Percentiles rank a stretch among this genome's conserved stretches.
Evolutionary conservation across 2,797 vertebrate species (phyloP).

Genomic region (Anguilla anguilla): DNA sequence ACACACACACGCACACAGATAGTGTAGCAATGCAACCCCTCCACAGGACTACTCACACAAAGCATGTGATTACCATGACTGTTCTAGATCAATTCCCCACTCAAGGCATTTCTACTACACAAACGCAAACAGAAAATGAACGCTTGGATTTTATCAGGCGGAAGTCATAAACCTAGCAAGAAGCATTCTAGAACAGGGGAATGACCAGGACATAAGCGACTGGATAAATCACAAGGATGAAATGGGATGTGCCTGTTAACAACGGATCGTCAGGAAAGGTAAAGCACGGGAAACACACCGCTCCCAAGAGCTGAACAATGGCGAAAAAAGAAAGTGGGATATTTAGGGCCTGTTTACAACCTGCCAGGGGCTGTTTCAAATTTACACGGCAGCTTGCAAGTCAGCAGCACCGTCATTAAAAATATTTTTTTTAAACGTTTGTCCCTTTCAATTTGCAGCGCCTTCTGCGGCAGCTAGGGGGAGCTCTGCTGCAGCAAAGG

Average conservation of each 20-base stretch:
- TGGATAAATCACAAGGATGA: neutral
- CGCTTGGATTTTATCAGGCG: neutral
- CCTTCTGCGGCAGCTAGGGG: constrained; percentile 23
- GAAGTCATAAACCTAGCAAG: neutral
- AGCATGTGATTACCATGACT: neutral
- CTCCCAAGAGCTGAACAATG: neutral
- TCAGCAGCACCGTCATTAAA: constrained; percentile 6
- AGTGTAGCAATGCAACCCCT: neutral
- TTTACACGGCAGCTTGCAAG: neutral
- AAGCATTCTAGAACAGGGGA: neutral
- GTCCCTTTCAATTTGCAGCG: neutral
- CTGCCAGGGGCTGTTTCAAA: neutral
- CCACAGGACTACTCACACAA: neutral
- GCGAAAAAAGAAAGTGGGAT: neutral
- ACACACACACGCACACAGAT: neutral
- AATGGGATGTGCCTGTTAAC: neutral
- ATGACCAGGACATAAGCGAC: neutral
- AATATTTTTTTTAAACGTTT: neutral
- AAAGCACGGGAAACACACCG: neutral
- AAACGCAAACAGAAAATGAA: neutral
- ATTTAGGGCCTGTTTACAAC: constrained; percentile 12
- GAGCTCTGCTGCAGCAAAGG: constrained; percentile 8
- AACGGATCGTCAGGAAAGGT: neutral
- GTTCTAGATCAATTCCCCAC: neutral
- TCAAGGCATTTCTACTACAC: neutral